These are phyloP conservation scores for Nebria ingens DNA, from an alignment of 1,140 invertebrate genomes.

Conservation along the genomic window DNA sequence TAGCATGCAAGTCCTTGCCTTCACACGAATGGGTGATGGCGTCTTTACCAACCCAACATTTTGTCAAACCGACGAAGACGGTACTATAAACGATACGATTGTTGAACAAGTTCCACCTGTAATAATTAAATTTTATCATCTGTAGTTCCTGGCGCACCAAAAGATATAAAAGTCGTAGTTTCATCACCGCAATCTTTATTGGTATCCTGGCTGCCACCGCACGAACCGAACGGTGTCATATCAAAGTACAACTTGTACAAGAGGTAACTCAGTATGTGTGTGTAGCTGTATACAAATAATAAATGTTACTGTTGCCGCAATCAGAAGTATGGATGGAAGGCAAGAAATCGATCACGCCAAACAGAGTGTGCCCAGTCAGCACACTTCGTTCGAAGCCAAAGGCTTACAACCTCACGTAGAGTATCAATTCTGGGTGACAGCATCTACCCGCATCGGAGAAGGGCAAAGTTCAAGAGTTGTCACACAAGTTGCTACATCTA, in stretches of 20 bases:
- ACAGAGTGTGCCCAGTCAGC: constrained; percentile 47
- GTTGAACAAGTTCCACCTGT: constrained; percentile 11
- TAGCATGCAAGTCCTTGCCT: constrained; percentile 72
- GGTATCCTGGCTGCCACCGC: constrained; percentile 69
- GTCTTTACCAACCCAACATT: constrained; percentile 54
- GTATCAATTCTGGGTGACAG: constrained; percentile 75
- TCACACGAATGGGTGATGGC: constrained; percentile 73
- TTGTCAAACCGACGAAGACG: constrained; percentile 75
- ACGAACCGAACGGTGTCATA: constrained; percentile 66
- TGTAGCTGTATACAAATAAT: too few species aligned
- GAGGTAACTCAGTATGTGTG: constrained; percentile 34
- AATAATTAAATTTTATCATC: constrained; percentile 12
- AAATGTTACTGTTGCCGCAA: too few species aligned
- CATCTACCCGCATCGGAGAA: constrained; percentile 62
- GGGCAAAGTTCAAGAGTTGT: constrained; percentile 60
- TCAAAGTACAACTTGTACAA: constrained; percentile 72
- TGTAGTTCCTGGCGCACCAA: constrained; percentile 67
- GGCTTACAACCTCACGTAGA: constrained; percentile 62
- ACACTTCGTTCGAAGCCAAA: constrained; percentile 53
- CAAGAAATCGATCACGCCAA: constrained; percentile 60
- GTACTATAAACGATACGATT: constrained; percentile 42
- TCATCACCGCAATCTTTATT: constrained; percentile 62
- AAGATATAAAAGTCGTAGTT: constrained; percentile 70
- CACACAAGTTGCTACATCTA: constrained; percentile 45
- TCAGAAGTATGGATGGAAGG: constrained; percentile 50